Percentiles rank a stretch among this genome's conserved stretches.
Evolutionary conservation across 2,113 vertebrate genomes (phyloP).

Genomic region (Stercorarius parasiticus): DNA sequence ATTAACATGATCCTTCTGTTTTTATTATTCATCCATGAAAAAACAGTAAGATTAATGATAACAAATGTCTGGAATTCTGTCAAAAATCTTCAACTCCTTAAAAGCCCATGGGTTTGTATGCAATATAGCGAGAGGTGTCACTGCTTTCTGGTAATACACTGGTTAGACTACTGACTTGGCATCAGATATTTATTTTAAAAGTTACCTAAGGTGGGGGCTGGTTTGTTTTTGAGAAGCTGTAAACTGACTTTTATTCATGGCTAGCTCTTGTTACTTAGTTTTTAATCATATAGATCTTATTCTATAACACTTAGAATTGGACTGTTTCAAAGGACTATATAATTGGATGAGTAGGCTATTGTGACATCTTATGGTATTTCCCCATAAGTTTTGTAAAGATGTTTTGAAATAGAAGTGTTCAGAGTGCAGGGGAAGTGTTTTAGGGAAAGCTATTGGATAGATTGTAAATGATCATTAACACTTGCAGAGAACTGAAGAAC

Average conservation of each 20-base stretch:
- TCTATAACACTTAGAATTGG: neutral
- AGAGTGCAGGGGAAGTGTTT: neutral
- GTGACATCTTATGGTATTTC: neutral
- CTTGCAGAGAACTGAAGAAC: neutral
- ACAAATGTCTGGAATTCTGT: neutral
- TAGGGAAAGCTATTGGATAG: neutral
- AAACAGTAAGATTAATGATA: neutral
- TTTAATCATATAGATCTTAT: neutral
- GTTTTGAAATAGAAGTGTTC: neutral
- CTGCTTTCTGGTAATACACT: neutral
- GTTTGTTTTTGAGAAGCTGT: neutral
- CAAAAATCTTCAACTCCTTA: neutral
- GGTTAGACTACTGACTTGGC: neutral
- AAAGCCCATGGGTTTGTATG: neutral
- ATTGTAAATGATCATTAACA: rapidly evolving
- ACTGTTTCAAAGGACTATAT: neutral
- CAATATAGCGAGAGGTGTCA: neutral
- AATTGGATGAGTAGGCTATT: neutral
- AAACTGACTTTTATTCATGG: neutral
- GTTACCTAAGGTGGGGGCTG: neutral
- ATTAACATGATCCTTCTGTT: too few relatives aligned
- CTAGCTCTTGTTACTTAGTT: neutral
- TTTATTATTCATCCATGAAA: neutral
- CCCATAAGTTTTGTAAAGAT: neutral
- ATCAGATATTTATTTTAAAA: neutral